Evolutionary conservation across 2,888 invertebrate species (phyloP).

Genomic region (Drosophila antonietae): DNA sequence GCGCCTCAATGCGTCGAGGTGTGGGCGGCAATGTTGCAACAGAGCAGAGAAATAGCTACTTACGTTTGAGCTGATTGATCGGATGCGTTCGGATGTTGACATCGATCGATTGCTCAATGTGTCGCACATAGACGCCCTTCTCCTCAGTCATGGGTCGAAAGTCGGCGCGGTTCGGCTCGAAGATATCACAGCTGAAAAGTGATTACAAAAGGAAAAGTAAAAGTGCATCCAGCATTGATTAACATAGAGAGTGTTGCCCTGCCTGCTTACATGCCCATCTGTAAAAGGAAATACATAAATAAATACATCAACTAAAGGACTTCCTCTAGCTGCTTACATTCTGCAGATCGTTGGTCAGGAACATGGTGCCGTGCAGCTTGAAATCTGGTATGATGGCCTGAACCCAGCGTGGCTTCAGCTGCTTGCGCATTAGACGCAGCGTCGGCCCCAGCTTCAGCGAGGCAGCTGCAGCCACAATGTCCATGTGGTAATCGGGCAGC

Average conservation of each 20-base stretch:
- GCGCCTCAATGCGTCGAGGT: slow-evolving; percentile 71
- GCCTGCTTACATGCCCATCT: slow-evolving; percentile 72
- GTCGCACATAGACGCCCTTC: slow-evolving; percentile 91
- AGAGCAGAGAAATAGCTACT: slow-evolving; percentile 55
- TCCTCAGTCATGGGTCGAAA: slow-evolving; percentile 92
- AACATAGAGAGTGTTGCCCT: neutral
- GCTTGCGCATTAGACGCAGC: slow-evolving; percentile 88
- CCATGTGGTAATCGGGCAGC: slow-evolving; percentile 88
- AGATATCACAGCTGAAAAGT: slow-evolving; percentile 89
- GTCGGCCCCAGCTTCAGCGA: slow-evolving; percentile 87
- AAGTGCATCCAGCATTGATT: slow-evolving; percentile 19
- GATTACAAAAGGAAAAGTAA: slow-evolving; percentile 44
- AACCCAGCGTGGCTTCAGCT: slow-evolving; percentile 89
- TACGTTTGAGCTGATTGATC: slow-evolving; percentile 84
- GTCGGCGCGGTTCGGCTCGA: slow-evolving; percentile 92
- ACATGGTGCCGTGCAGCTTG: slow-evolving; percentile 91
- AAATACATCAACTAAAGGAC: neutral
- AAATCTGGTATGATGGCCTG: slow-evolving; percentile 92
- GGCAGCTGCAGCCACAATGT: slow-evolving; percentile 88
- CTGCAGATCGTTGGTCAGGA: slow-evolving; percentile 92
- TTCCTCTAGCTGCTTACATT: slow-evolving; percentile 86
- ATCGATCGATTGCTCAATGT: slow-evolving; percentile 93
- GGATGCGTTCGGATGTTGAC: slow-evolving; percentile 92
- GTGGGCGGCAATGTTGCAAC: slow-evolving; percentile 59
- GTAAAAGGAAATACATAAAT: slow-evolving; percentile 25